These are phyloP conservation scores for Molossus molossus DNA, from an alignment of 2,797 vertebrate genomes.

Conservation along the genomic window DNA sequence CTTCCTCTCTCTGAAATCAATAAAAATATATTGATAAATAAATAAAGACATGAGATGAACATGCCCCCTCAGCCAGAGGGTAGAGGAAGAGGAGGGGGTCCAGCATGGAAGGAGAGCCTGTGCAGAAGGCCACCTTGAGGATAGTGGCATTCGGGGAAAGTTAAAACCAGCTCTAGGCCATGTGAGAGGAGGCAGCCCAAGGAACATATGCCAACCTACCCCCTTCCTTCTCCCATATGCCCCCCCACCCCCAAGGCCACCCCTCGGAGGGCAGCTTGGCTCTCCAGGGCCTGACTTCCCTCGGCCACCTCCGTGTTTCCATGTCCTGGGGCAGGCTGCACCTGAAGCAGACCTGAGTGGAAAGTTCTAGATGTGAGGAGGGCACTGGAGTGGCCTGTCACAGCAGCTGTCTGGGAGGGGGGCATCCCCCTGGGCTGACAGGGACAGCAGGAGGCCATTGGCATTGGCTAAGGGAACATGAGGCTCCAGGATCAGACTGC, in stretches of 20 bases:
- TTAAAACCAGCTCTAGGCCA: not conserved
- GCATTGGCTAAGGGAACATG: not conserved
- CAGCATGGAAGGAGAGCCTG: not conserved
- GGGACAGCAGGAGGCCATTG: not conserved
- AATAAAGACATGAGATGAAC: not conserved
- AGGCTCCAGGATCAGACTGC: not conserved
- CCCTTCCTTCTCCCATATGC: accelerated
- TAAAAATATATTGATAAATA: too few relatives aligned
- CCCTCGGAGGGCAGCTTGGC: not conserved
- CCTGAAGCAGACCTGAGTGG: not conserved
- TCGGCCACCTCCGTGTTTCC: not conserved
- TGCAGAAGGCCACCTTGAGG: not conserved
- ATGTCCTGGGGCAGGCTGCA: not conserved
- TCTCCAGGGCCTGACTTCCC: not conserved
- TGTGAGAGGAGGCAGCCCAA: too few relatives aligned
- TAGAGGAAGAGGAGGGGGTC: not conserved
- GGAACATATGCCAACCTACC: not conserved
- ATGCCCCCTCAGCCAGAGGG: not conserved
- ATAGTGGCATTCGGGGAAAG: not conserved
- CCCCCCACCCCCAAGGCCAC: accelerated
- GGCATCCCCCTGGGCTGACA: not conserved
- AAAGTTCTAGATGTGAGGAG: not conserved
- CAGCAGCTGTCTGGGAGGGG: too few relatives aligned
- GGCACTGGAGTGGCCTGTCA: too few relatives aligned
- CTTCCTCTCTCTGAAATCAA: too few relatives aligned